phyloP scores from a whole-genome alignment of 2,888 invertebrate genomes.

The Scelioninae gen. 1 region DNA sequence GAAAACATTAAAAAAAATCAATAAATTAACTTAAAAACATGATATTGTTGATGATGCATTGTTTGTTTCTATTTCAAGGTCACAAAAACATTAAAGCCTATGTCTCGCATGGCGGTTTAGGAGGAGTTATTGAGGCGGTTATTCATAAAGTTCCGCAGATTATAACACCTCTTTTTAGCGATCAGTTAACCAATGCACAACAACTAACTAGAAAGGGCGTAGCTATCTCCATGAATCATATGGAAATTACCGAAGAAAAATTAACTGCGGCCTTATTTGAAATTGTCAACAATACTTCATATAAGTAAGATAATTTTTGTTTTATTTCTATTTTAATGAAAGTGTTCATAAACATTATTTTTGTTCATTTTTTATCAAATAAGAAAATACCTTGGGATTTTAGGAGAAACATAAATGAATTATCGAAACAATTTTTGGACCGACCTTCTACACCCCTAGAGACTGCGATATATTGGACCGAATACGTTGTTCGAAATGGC shows the following conservation, averaged over 20 bases:
- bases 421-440: background rate
- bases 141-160: constrained; percentile 77
- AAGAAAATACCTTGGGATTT: too few relatives aligned
- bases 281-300: constrained; percentile 21
- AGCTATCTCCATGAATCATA: constrained; percentile 21
- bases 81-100: constrained; percentile 78
- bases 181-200: constrained; percentile 73
- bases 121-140: constrained; percentile 77
- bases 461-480: constrained; percentile 75
- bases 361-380: background rate
- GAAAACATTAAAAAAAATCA: too few relatives aligned
- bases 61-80: too few relatives aligned
- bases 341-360: too few relatives aligned
- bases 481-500: constrained; percentile 68
- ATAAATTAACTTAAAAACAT: too few relatives aligned
- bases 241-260: constrained; percentile 32
- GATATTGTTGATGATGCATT: too few relatives aligned
- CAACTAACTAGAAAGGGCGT: constrained; percentile 61
- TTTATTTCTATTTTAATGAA: background rate
- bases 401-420: background rate
- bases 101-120: constrained; percentile 79
- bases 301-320: constrained; percentile 15
- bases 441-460: constrained; percentile 72
- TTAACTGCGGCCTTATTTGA: constrained; percentile 16
- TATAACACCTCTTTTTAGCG: constrained; percentile 78